Conservation (phyloP, 2,113 vertebrate genomes). For the Xyrauchen texanus region DNA sequence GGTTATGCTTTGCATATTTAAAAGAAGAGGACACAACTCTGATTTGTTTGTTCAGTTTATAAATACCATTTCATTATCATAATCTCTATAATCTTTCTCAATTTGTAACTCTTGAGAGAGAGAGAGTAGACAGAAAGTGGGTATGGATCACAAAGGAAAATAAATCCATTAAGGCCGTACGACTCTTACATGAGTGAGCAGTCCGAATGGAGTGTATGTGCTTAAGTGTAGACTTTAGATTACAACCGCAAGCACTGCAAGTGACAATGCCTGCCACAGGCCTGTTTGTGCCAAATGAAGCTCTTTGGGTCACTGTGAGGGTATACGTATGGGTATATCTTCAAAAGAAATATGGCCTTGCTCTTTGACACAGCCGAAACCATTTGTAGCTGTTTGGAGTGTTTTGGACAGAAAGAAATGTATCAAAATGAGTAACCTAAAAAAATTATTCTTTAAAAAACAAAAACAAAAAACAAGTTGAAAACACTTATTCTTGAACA, state of each 20-base stretch:
- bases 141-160: conserved; percentile 45
- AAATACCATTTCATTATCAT: conserved; percentile 59
- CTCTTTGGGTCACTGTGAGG: background rate
- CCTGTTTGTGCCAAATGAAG: conserved; percentile 19
- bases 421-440: conserved; percentile 28
- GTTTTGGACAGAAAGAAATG: conserved; percentile 37
- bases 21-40: conserved; percentile 46
- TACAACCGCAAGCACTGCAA: conserved; percentile 29
- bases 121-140: conserved; percentile 33
- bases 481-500: conserved; percentile 45
- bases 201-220: conserved; percentile 30
- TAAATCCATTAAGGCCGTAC: conserved; percentile 56
- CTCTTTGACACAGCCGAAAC: background rate
- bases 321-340: background rate
- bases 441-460: conserved; percentile 34
- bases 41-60: conserved; percentile 58
- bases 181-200: conserved; percentile 30
- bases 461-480: too few relatives aligned
- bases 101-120: conserved; percentile 33
- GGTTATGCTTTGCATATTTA: background rate
- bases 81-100: conserved; percentile 58
- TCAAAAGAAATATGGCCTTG: conserved; percentile 12
- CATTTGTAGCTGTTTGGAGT: conserved; percentile 28
- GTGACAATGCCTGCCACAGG: conserved; percentile 21
- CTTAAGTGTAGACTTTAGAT: conserved; percentile 8